Conservation (phyloP, 2,888 invertebrate genomes). For the Drosophila maculinotata region DNA sequence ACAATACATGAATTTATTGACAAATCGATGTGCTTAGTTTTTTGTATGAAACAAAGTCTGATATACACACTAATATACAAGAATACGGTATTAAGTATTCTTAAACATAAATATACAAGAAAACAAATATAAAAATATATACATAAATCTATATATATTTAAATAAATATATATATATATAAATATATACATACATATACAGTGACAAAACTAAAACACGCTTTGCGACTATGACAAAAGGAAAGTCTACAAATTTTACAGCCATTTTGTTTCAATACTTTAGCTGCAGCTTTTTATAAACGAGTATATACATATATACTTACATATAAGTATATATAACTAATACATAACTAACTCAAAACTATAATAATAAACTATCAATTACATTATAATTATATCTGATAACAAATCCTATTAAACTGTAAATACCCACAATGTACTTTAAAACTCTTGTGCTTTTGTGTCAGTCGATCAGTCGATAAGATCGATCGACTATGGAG, state of each 20-base stretch:
- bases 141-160: slow-evolving; percentile 15
- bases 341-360: slow-evolving; percentile 45
- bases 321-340: slow-evolving; percentile 23
- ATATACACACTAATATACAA: slow-evolving; percentile 83
- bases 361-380: slow-evolving; percentile 41
- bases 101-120: slow-evolving; percentile 81
- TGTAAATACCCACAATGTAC: slow-evolving; percentile 72
- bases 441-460: slow-evolving; percentile 67
- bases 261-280: slow-evolving; percentile 63
- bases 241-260: slow-evolving; percentile 61
- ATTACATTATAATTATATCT: slow-evolving; percentile 38
- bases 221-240: slow-evolving; percentile 56
- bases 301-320: slow-evolving; percentile 21
- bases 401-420: slow-evolving; percentile 55
- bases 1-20: slow-evolving; percentile 79
- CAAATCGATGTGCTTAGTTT: slow-evolving; percentile 80
- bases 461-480: slow-evolving; percentile 22
- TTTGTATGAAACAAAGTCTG: slow-evolving; percentile 83
- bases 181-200: slow-evolving; percentile 49
- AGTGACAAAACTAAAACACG: slow-evolving; percentile 62
- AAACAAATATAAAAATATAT: slow-evolving; percentile 21
- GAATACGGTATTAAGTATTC: slow-evolving; percentile 76
- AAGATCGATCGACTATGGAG: slow-evolving; percentile 12
- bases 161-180: slow-evolving; percentile 25
- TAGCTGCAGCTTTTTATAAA: slow-evolving; percentile 64